A percentile compares a stretch with the other conserved stretches of the same genome.
These are phyloP conservation scores for Heterotis niloticus DNA, from an alignment of 2,113 vertebrate species.

Conservation along the genomic window DNA sequence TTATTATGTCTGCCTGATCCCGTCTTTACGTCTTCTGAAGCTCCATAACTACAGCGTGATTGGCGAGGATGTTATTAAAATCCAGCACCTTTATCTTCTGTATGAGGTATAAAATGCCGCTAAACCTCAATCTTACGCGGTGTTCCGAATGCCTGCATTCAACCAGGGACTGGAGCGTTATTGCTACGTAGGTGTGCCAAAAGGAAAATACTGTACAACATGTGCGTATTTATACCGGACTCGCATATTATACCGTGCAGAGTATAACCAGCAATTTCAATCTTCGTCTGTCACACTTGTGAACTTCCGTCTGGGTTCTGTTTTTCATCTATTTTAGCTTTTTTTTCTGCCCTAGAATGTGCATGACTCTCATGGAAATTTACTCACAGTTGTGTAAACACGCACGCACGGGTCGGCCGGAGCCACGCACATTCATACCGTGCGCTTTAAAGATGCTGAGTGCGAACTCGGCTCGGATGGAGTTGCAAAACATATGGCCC, in stretches of 20 bases:
- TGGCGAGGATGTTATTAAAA: not conserved
- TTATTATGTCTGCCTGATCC: not conserved
- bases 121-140: not conserved
- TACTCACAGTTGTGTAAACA: slow-evolving; percentile 19
- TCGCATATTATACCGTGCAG: too few species aligned
- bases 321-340: slow-evolving; percentile 54
- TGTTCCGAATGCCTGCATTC: not conserved
- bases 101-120: not conserved
- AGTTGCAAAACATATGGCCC: slow-evolving; percentile 52
- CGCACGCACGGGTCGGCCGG: not conserved
- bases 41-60: not conserved
- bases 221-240: too few species aligned
- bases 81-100: not conserved
- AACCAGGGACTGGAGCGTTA: not conserved
- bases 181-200: not conserved
- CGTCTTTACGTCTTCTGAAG: not conserved
- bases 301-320: slow-evolving; percentile 32
- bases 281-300: slow-evolving; percentile 3
- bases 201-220: too few species aligned
- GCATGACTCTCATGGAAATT: slow-evolving; percentile 56
- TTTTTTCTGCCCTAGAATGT: slow-evolving; percentile 49
- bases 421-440: not conserved
- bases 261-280: not conserved
- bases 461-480: slow-evolving; percentile 45
- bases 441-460: not conserved